phyloP scores from a whole-genome alignment of 2,113 vertebrate genomes.

The Chaenocephalus aceratus region DNA sequence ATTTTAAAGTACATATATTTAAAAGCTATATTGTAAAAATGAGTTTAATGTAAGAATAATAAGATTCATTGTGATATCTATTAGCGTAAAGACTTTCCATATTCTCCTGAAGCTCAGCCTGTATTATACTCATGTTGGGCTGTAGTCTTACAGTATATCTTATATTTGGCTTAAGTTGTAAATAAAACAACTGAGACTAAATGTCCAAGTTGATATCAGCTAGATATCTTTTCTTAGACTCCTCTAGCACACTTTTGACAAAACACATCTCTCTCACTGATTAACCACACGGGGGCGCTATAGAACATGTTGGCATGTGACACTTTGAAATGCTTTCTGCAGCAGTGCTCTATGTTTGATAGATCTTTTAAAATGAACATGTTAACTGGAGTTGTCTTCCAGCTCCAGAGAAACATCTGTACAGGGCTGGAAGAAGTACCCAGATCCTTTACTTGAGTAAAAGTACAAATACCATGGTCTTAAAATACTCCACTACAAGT shows the following conservation, averaged over 20 bases:
- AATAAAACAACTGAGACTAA: not conserved
- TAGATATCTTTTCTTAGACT: not conserved
- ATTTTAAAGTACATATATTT: too few species aligned
- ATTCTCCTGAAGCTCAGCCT: too few species aligned
- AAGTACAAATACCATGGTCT: too few species aligned
- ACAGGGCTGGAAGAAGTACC: not conserved
- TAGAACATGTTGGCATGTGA: not conserved
- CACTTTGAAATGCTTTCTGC: not conserved
- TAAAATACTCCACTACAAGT: too few species aligned
- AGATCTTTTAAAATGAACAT: not conserved
- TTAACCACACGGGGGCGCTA: not conserved
- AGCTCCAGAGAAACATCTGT: not conserved
- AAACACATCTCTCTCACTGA: not conserved
- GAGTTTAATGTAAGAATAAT: too few species aligned
- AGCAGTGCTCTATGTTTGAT: not conserved
- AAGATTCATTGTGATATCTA: too few species aligned
- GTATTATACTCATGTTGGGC: too few species aligned
- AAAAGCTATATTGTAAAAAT: too few species aligned
- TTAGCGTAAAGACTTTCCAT: too few species aligned
- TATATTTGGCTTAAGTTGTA: not conserved
- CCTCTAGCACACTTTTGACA: not conserved
- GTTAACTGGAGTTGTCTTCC: not conserved
- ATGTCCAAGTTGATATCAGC: not conserved
- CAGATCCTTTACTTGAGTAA: too few species aligned
- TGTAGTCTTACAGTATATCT: not conserved